Evolutionary conservation across 2,113 vertebrate species (phyloP).

Genomic region (Empidonax traillii): DNA sequence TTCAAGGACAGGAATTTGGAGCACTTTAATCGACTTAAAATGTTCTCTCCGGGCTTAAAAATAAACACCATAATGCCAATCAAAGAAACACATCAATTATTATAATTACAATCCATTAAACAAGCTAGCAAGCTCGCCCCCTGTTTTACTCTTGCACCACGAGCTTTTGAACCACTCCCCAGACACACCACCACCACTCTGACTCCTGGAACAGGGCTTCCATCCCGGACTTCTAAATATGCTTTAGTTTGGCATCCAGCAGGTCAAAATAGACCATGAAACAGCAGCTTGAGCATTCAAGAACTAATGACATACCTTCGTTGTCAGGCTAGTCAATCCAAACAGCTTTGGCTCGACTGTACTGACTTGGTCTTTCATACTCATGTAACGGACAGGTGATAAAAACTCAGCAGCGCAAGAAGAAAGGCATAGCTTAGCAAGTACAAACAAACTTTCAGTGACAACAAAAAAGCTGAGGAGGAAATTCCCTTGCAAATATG

Average conservation of each 20-base stretch:
- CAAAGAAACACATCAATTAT: not conserved
- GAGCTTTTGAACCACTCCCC: not conserved
- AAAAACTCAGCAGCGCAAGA: not conserved
- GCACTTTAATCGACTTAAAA: not conserved
- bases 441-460: not conserved
- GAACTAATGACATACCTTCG: not conserved
- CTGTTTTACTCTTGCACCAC: not conserved
- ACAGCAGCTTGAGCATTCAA: not conserved
- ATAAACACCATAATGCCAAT: not conserved
- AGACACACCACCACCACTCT: not conserved
- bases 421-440: not conserved
- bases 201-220: not conserved
- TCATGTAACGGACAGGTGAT: not conserved
- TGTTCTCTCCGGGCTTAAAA: not conserved
- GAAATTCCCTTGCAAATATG: not conserved
- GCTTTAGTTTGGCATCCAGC: not conserved
- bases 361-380: not conserved
- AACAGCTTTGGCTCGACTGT: not conserved
- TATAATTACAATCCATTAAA: not conserved
- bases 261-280: not conserved
- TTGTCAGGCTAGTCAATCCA: not conserved
- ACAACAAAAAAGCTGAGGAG: rapidly evolving
- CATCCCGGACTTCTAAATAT: not conserved
- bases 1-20: not conserved
- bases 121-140: not conserved